Conservation (phyloP, 2,797 vertebrate species). For the Choloepus didactylus region DNA sequence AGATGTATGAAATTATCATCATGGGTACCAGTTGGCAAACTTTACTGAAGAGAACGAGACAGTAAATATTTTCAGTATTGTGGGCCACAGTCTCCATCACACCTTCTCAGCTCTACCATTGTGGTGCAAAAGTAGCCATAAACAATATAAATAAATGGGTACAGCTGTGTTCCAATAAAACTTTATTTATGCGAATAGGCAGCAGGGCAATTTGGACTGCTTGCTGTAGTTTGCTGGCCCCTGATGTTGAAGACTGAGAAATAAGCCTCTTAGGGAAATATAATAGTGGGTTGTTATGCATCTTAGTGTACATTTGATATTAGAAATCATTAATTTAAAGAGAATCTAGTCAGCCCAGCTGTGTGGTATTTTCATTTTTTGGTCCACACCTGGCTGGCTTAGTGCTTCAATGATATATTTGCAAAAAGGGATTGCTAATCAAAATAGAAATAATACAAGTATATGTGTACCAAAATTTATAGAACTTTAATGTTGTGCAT, state of each 20-base stretch:
- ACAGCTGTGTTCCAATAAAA: background rate
- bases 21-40: background rate
- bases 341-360: background rate
- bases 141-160: background rate
- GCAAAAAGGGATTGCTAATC: background rate
- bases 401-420: background rate
- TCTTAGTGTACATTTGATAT: background rate
- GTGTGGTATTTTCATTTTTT: background rate
- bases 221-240: background rate
- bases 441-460: background rate
- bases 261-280: background rate
- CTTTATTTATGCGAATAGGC: background rate
- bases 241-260: background rate
- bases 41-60: background rate
- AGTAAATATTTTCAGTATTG: background rate
- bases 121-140: background rate
- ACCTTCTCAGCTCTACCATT: background rate
- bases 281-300: background rate
- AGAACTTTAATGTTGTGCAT: background rate
- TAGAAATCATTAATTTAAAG: background rate
- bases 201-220: background rate
- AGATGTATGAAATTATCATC: background rate
- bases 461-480: background rate
- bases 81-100: background rate
- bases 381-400: background rate